Evolutionary conservation across 2,113 vertebrate genomes (phyloP).

Genomic region (Campylomormyrus numenius): DNA sequence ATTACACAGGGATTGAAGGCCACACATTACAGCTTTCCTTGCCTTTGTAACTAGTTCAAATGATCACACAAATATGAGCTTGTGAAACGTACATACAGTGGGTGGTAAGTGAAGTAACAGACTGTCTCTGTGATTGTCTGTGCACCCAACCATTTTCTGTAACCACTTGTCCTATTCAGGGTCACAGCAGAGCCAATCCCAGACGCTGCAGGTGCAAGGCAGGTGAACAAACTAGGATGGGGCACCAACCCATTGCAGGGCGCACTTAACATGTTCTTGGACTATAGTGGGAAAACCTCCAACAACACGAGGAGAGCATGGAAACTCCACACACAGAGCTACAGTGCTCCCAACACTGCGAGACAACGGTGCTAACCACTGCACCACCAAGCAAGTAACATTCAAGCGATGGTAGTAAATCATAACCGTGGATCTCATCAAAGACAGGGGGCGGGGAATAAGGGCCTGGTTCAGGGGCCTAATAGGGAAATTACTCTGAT

Average conservation of each 20-base stretch:
- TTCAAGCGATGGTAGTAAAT: neutral
- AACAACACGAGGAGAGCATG: neutral
- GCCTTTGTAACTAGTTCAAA: neutral
- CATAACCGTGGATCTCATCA: neutral
- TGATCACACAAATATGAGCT: neutral
- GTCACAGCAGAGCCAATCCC: neutral
- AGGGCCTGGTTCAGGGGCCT: neutral
- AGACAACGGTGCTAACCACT: neutral
- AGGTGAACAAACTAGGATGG: neutral
- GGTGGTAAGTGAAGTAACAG: neutral
- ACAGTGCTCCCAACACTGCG: neutral
- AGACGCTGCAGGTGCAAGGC: neutral
- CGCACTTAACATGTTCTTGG: neutral
- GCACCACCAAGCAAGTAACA: neutral
- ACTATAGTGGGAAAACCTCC: neutral
- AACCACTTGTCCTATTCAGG: neutral
- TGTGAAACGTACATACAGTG: neutral
- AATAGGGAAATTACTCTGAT: neutral
- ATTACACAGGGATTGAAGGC: neutral
- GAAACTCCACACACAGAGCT: neutral
- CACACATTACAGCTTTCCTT: neutral
- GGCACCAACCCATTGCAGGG: neutral
- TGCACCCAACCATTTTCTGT: neutral
- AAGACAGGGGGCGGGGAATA: neutral
- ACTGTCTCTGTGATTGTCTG: neutral